These are phyloP conservation scores for Diarsia brunnea DNA, from an alignment of 2,888 invertebrate genomes.

Conservation along the genomic window DNA sequence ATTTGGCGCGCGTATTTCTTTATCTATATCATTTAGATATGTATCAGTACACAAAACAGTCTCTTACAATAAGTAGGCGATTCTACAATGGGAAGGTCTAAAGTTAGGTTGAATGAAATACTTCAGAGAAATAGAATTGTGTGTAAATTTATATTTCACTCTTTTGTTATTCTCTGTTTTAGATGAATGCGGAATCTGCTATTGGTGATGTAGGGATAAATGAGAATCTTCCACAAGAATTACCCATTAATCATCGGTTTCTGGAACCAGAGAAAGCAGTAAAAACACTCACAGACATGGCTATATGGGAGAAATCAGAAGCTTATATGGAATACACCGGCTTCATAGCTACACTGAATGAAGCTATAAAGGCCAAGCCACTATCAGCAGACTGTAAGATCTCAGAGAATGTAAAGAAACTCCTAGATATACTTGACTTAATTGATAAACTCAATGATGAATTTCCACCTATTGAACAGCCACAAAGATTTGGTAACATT, in stretches of 20 bases:
- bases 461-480: conserved; percentile 97
- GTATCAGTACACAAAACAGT: conserved; percentile 9
- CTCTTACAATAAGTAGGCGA: neutral
- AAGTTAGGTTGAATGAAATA: conserved; percentile 17
- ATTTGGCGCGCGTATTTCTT: conserved; percentile 15
- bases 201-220: conserved; percentile 81
- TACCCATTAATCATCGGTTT: conserved; percentile 91
- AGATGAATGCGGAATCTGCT: conserved; percentile 81
- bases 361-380: conserved; percentile 95
- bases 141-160: conserved; percentile 7
- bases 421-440: conserved; percentile 93
- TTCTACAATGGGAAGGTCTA: neutral
- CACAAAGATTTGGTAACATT: conserved; percentile 99
- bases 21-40: conserved; percentile 46
- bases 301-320: conserved; percentile 95
- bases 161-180: conserved; percentile 56
- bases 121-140: conserved; percentile 2
- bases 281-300: conserved; percentile 93
- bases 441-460: conserved; percentile 94
- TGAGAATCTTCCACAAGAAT: conserved; percentile 70
- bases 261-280: conserved; percentile 92
- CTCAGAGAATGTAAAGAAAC: conserved; percentile 91
- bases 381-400: conserved; percentile 91
- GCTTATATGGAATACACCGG: conserved; percentile 97
- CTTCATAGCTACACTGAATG: conserved; percentile 96